Percentiles rank a stretch among this genome's conserved stretches.
These are phyloP conservation scores for Amphiprion ocellaris DNA, from an alignment of 2,113 vertebrate genomes.

Conservation along the genomic window DNA sequence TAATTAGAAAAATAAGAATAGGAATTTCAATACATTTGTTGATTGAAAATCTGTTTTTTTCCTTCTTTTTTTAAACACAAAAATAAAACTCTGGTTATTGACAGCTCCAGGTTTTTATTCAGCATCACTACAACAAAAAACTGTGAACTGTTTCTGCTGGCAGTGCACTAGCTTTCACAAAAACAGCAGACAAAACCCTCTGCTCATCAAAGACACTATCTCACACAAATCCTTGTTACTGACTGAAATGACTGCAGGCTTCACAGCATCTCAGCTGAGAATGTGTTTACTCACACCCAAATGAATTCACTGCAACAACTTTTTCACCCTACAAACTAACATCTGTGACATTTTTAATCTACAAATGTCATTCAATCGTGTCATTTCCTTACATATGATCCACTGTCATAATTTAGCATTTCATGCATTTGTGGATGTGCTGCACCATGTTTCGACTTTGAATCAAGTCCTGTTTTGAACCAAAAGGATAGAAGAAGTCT, in stretches of 20 bases:
- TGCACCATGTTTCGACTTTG: background rate
- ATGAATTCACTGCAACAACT: constrained; percentile 5
- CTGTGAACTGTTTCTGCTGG: background rate
- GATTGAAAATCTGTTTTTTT: too few relatives aligned
- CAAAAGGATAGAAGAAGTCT: background rate
- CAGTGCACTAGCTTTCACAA: background rate
- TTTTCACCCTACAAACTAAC: background rate
- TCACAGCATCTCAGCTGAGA: background rate
- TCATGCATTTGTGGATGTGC: background rate
- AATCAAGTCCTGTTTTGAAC: background rate
- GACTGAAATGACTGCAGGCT: background rate
- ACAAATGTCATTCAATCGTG: background rate
- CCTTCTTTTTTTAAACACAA: too few relatives aligned
- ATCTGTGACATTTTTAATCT: background rate
- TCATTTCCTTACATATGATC: background rate
- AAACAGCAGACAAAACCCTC: background rate
- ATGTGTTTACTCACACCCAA: constrained; percentile 1
- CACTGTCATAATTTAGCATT: background rate
- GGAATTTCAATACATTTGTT: too few relatives aligned
- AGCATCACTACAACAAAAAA: constrained; percentile 3
- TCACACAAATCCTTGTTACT: too few relatives aligned
- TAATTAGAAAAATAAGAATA: too few relatives aligned
- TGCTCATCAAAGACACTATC: background rate
- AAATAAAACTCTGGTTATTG: too few relatives aligned
- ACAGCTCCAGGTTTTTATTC: too few relatives aligned